These are phyloP conservation scores for Neomonachus schauinslandi DNA, from an alignment of 2,113 vertebrate genomes.

Conservation along the genomic window DNA sequence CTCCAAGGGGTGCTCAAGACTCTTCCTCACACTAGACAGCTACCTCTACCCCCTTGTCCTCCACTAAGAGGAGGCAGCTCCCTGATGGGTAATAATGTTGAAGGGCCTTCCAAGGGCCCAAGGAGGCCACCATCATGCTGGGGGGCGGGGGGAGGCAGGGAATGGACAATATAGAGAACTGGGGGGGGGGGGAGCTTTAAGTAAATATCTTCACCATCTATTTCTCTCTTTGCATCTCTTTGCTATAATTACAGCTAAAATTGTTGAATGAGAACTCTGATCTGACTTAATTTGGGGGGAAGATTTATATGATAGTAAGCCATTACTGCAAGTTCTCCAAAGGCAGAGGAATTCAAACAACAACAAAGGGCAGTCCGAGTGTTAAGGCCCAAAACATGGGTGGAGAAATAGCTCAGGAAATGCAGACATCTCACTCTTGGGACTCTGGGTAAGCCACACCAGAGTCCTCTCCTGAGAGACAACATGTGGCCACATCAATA, in stretches of 20 bases:
- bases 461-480: background rate
- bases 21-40: background rate
- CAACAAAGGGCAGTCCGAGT: background rate
- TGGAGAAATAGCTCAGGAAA: background rate
- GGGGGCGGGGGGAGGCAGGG: background rate
- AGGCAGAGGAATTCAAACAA: constrained; percentile 42
- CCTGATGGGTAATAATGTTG: background rate
- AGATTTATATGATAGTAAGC: constrained; percentile 30
- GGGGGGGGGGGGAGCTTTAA: background rate
- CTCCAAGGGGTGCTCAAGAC: background rate
- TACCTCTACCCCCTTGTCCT: background rate
- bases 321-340: constrained; percentile 30
- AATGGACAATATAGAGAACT: background rate
- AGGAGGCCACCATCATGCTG: background rate
- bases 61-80: background rate
- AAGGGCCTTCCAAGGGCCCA: background rate
- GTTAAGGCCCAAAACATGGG: background rate
- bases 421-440: background rate
- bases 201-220: constrained; percentile 15
- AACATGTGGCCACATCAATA: constrained; percentile 15
- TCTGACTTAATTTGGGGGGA: background rate
- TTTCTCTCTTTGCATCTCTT: constrained; percentile 41
- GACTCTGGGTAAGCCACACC: background rate
- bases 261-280: background rate
- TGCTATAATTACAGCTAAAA: background rate